These are phyloP conservation scores for Eubucco bourcierii DNA, from an alignment of 2,113 vertebrate species.

Conservation along the genomic window DNA sequence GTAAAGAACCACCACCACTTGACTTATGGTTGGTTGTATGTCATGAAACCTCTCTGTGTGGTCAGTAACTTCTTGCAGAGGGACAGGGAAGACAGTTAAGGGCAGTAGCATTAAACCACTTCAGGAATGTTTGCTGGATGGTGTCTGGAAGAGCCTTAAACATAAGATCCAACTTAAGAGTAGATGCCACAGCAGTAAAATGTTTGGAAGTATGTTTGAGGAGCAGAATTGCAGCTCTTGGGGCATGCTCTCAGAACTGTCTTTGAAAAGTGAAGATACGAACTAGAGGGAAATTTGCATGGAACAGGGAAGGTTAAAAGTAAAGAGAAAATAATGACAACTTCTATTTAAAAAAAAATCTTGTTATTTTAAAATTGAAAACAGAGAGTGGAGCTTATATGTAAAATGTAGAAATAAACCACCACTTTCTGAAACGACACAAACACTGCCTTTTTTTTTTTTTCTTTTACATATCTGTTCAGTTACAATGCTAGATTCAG, in stretches of 20 bases:
- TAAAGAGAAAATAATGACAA: not conserved
- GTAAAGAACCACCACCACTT: not conserved
- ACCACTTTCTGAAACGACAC: not conserved
- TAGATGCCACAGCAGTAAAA: rapidly evolving
- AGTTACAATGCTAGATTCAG: not conserved
- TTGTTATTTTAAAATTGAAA: not conserved
- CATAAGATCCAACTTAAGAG: not conserved
- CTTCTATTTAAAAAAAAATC: not conserved
- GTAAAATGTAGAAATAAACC: not conserved
- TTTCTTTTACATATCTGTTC: not conserved
- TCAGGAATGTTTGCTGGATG: not conserved
- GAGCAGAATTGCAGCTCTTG: not conserved
- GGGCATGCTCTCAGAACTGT: not conserved
- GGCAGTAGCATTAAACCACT: not conserved
- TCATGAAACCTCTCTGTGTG: not conserved
- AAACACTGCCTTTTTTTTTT: no score
- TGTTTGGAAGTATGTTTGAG: not conserved
- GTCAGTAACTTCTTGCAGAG: not conserved
- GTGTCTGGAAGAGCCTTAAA: not conserved
- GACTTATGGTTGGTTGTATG: not conserved
- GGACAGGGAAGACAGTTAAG: not conserved
- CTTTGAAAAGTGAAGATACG: not conserved
- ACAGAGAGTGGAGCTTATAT: not conserved
- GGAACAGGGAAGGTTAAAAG: not conserved
- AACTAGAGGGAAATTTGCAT: not conserved